Percentiles rank a stretch among this genome's conserved stretches.
phyloP scores from a whole-genome alignment of 2,113 vertebrate genomes.

The Lepus americanus region DNA sequence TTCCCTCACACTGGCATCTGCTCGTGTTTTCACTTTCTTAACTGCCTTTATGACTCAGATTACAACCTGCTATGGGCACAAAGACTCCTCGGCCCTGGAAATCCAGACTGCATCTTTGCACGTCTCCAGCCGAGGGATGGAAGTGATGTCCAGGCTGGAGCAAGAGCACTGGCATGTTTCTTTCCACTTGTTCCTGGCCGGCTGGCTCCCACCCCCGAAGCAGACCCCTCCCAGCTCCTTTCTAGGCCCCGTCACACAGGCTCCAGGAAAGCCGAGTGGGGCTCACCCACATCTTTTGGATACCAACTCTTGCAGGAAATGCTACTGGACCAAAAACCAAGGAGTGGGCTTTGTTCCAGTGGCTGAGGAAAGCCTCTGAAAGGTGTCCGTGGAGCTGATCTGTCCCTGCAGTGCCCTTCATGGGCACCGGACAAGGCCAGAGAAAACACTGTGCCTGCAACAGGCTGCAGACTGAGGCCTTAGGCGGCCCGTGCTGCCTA shows the following conservation, averaged over 20 bases:
- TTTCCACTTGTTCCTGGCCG: background rate
- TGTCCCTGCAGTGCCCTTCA: background rate
- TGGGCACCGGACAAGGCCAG: background rate
- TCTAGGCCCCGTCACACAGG: background rate
- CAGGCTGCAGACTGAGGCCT: background rate
- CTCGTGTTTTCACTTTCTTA: conserved; percentile 2
- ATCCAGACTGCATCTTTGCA: background rate
- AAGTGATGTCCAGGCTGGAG: background rate
- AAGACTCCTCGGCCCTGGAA: conserved; percentile 5
- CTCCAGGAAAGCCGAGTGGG: background rate
- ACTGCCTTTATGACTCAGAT: conserved; percentile 59
- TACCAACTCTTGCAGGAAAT: background rate
- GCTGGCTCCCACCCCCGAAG: background rate
- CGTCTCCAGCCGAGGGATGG: background rate
- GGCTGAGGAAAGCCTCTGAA: background rate
- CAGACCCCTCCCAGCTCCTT: background rate
- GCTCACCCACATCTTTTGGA: background rate
- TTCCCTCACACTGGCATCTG: background rate
- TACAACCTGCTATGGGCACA: background rate
- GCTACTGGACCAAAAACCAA: background rate
- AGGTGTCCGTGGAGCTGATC: background rate
- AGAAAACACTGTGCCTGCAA: background rate
- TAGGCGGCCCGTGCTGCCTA: background rate
- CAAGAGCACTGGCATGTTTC: background rate
- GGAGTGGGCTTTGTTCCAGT: background rate